Conservation (phyloP, 2,113 vertebrate genomes). For the Tupaia tana region DNA sequence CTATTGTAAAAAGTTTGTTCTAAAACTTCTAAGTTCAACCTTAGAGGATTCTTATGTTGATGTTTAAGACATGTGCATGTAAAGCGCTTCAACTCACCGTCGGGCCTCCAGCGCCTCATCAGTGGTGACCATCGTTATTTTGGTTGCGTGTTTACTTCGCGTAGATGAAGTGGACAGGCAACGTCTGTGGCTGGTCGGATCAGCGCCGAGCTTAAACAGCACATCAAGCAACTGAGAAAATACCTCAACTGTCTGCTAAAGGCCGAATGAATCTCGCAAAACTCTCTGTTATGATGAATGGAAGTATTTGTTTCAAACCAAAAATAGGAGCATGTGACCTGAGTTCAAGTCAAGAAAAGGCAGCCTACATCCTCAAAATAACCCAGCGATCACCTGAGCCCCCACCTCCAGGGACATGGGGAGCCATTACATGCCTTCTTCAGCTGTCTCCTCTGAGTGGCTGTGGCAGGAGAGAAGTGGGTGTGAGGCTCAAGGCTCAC, state of each 20-base stretch:
- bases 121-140: background rate
- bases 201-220: background rate
- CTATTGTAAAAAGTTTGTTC: background rate
- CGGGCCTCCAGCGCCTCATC: background rate
- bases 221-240: slow-evolving; percentile 1
- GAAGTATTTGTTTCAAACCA: background rate
- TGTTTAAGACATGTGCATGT: background rate
- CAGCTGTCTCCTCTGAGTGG: background rate
- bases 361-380: background rate
- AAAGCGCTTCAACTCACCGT: background rate
- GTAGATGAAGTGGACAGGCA: background rate
- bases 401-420: background rate
- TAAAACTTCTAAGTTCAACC: background rate
- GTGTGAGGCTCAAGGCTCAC: background rate
- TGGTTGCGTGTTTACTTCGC: slow-evolving; percentile 1
- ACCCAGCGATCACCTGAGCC: background rate
- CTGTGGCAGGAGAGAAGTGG: background rate
- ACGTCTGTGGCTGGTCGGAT: background rate
- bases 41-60: background rate
- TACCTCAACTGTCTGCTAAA: background rate
- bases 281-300: background rate
- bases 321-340: background rate
- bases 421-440: background rate
- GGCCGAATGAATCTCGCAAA: background rate
- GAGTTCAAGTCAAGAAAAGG: slow-evolving; percentile 12